Evolutionary conservation across 2,113 vertebrate species (phyloP).

Genomic region (Cathartes aura): DNA sequence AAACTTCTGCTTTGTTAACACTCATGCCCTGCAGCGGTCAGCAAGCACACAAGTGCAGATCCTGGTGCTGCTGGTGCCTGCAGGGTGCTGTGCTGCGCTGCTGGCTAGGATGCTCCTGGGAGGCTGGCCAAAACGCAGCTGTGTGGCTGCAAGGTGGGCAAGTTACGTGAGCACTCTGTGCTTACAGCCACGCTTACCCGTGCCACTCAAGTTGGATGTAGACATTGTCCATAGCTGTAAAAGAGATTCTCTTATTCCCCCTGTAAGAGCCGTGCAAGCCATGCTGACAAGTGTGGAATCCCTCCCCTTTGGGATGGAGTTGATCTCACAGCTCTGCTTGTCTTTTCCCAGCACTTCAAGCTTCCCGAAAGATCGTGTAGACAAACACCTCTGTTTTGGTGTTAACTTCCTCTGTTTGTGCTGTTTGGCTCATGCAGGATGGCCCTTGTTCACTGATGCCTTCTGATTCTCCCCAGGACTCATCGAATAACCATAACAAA

Average conservation of each 20-base stretch:
- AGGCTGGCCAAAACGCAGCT: neutral
- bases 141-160: neutral
- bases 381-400: neutral
- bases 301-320: neutral
- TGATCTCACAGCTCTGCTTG: neutral
- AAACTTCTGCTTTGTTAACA: neutral
- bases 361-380: neutral
- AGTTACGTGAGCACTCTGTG: neutral
- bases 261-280: neutral
- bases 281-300: neutral
- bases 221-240: neutral
- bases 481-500: slow-evolving; percentile 98
- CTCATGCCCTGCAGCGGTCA: rapidly evolving
- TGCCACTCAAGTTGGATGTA: neutral
- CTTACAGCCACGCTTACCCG: rapidly evolving
- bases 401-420: neutral
- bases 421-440: neutral
- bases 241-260: neutral
- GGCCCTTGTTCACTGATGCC: neutral
- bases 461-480: slow-evolving; percentile 78
- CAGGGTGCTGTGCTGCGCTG: neutral
- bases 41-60: neutral
- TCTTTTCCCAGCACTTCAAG: neutral
- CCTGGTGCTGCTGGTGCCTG: neutral
- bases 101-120: neutral